Evolutionary conservation across 2,888 invertebrate species (phyloP), one percentile per base, ranked within the genome.

Genomic region (Eledona agricola): DNA sequence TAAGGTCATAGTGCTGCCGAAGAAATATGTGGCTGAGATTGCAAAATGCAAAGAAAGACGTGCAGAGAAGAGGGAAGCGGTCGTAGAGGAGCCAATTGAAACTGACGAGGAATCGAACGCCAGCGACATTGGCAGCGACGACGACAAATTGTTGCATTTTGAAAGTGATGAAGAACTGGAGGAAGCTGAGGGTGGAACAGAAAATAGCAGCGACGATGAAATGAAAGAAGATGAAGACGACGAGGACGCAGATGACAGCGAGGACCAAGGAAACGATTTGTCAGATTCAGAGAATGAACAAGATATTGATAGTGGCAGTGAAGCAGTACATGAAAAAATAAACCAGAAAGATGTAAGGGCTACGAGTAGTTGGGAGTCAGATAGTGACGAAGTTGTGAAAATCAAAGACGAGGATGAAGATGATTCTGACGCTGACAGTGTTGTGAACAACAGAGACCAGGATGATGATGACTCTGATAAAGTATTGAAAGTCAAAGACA

Each of bases 91-190:
- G 25, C 6, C 52, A 50, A 37, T 25, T 46, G 51, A 51, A 9
- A 19, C 46, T 25, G 45, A 32, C 29, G 40, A 43, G 47, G 59
- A 54, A 23, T 40, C 52, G 16, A 45, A 49, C n/a, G 32, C 40
- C 12, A 29, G 26, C 31, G 26, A 20, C 19, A 64, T 69, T 1
- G 67, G 74, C 7, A 23, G 38, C 10, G 55, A 52, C 13, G 16
- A 7, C 23, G 26, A 54, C 16, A n/a, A n/a, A n/a, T n/a, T n/a
- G n/a, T n/a, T n/a, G n/a, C 32, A 23, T 28, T 19, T 40, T 16
- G 31, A 54, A 29, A 40, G 25, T 17, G 7, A 40, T 10, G 13
- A 47, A 26, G 28, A 46, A 23, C 31, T 32, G 25, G 34, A 47
- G 10, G 37, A 55, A 43, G 34, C 23, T 12, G 13, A 42, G 4